Evolutionary conservation across 2,113 vertebrate species (phyloP), one percentile per base, ranked within the genome.

Genomic region (Archocentrus centrarchus): DNA sequence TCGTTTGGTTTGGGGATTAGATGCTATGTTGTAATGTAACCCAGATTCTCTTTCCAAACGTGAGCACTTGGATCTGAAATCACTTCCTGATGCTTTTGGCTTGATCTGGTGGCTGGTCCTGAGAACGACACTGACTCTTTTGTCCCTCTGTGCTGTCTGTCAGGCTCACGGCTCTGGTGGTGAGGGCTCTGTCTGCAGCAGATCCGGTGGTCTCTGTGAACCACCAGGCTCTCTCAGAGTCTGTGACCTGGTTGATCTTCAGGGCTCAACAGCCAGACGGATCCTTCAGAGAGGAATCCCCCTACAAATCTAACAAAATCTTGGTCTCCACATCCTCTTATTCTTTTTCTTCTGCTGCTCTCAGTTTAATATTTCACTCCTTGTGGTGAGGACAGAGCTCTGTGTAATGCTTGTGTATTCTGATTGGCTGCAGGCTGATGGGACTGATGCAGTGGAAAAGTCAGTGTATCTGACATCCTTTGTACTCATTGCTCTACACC

Each of bases 101-200:
- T 5, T 22, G 41, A 20, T 70, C 66, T 50, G 24, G 15, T 70
- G 66, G 24, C 30, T 30, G 9, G 15, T 30, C 24, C 5, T 30
- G 5, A 4, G 24, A 2, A 32, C 50, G 44, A 13, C 17, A 32
- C 24, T 17, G 6, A 27, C 30, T 30, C 11, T 14, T 39, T 5
- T 39, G 30, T 80, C 24, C 17, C 37, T 73, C 22, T 27, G 3
- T 57, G 6, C 62, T 22, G 35, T 77, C 11, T 59, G 73, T 86
- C 94, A 99, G 98, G 97, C 27, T 98, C 90, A 98, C 98, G 2
- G 97, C 98, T 63, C 96, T 97, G 89, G 95, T 93, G 83, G 89
- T 99, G 82, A 95, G 96, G 88, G 89, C 97, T 7, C 94, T 99
- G 53, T 95, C 97, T 11, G 81, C 96, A 88, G 85, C 96, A 37